Percentiles rank a stretch among this genome's conserved stretches.
Conservation (phyloP, 2,113 vertebrate genomes). For the Pristiophorus japonicus region DNA sequence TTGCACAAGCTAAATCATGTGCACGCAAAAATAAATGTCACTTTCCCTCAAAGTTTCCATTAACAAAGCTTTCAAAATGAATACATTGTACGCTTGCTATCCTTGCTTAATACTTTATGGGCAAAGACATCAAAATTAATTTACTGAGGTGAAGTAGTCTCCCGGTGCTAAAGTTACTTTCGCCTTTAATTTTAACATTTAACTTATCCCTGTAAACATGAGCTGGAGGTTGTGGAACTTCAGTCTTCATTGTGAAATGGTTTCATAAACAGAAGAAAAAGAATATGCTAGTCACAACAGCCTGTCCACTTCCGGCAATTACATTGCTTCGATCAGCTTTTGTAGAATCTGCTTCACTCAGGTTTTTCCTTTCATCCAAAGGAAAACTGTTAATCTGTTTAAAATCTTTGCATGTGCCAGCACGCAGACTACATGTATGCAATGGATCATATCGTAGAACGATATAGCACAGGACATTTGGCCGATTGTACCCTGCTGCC, state of each 20-base stretch:
- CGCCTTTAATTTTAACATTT: background rate
- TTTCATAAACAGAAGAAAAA: background rate
- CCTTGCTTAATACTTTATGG: background rate
- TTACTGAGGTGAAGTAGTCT: background rate
- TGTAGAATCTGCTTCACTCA: background rate
- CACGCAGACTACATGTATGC: background rate
- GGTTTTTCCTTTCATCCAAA: background rate
- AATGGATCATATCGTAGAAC: no score
- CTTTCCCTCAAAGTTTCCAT: background rate
- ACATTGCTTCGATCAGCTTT: background rate
- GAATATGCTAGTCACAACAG: background rate
- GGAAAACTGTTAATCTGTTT: background rate
- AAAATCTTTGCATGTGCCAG: background rate
- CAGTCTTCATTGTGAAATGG: no score
- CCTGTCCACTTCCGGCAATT: background rate
- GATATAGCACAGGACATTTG: no score
- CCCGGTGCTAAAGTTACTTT: background rate
- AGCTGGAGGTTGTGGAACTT: background rate
- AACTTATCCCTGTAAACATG: background rate
- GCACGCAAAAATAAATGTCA: background rate
- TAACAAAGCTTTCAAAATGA: no score
- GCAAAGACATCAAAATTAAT: background rate
- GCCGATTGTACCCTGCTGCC: no score
- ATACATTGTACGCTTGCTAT: background rate
- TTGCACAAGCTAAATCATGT: background rate